These are phyloP conservation scores for Epicauta chinensis DNA, from an alignment of 1,140 invertebrate species.

Conservation along the genomic window DNA sequence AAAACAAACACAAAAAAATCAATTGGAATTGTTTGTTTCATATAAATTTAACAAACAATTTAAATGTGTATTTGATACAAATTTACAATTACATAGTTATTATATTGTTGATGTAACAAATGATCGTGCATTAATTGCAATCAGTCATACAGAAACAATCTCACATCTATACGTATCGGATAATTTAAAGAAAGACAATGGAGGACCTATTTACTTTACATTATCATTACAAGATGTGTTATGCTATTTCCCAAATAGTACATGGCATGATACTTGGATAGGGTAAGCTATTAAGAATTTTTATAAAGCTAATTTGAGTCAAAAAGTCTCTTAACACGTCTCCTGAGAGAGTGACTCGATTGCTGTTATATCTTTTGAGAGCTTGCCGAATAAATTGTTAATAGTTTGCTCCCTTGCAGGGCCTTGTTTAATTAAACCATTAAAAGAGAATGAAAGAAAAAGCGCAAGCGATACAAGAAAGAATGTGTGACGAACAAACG, in stretches of 20 bases:
- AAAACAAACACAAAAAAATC: constrained; percentile 46
- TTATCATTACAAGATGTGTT: constrained; percentile 76
- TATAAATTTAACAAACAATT: constrained; percentile 64
- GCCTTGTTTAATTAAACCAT: no score
- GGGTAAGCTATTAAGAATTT: no score
- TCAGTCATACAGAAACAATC: constrained; percentile 66
- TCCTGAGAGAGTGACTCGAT: no score
- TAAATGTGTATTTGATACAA: constrained; percentile 67
- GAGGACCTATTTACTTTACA: constrained; percentile 58
- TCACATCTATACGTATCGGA: constrained; percentile 77
- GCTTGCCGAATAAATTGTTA: no score
- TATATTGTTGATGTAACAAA: constrained; percentile 79
- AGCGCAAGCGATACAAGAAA: no score
- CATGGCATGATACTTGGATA: constrained; percentile 75
- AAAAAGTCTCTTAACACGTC: no score
- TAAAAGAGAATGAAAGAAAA: no score
- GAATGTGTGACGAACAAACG: no score
- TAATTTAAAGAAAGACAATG: constrained; percentile 48
- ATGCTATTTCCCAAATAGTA: constrained; percentile 74
- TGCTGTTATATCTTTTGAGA: no score
- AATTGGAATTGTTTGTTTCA: constrained; percentile 69
- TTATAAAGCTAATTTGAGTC: no score
- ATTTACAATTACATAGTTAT: constrained; percentile 60
- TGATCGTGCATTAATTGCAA: constrained; percentile 73
- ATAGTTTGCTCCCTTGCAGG: no score